Base-by-base conservation (phyloP, 1,140 invertebrate species). In the Andricus grossulariae region DNA sequence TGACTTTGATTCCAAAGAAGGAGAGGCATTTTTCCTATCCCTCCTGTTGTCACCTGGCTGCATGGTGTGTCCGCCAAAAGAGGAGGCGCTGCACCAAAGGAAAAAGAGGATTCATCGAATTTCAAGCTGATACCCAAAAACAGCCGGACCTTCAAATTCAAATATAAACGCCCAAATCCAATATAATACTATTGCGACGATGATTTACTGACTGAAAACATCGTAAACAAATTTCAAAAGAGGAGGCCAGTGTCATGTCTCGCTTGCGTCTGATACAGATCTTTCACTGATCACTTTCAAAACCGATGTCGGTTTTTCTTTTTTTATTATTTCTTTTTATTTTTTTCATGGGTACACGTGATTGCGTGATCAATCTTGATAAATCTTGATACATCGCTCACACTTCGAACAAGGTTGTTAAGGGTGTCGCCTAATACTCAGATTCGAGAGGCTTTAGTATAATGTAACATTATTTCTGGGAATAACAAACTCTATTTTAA, bases 31-130 rank as follows among this genome's bases (percentile, higher is more conserved):
- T 82, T 78, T 79, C 82, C 77, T 82, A 77, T 80, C 82, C 77
- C 82, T 84, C 76, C 72, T 79, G 83, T 84, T 84, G 83, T 82
- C 83, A 84, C 81, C 83, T 84, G 81, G 81, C 75, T 66, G 60
- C 32, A 66, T 66, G 16, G 57, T 66, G 39, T 11, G 5, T 45
- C 39, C 39, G 39, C 39, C 39, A 45, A 45, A 45, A 45, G 39
- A 45, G 13, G 57, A 66, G 32, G 72, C 76, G 76, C 76, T 72
- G 73, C 80, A 79, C 79, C 79, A 76, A 80, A 82, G 18, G 52
- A 66, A 66, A 16, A 45, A 45, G 39, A 45, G 39, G 15, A 25
- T 45, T 66, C 25, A 32, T 32, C 25, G 15, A 12, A 45, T 66
- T 66, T 25, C 21, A 1, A 16, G 39, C 8, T 66, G 15, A 39